Conservation (phyloP, 2,797 vertebrate genomes). For the Taenioides sp. region DNA sequence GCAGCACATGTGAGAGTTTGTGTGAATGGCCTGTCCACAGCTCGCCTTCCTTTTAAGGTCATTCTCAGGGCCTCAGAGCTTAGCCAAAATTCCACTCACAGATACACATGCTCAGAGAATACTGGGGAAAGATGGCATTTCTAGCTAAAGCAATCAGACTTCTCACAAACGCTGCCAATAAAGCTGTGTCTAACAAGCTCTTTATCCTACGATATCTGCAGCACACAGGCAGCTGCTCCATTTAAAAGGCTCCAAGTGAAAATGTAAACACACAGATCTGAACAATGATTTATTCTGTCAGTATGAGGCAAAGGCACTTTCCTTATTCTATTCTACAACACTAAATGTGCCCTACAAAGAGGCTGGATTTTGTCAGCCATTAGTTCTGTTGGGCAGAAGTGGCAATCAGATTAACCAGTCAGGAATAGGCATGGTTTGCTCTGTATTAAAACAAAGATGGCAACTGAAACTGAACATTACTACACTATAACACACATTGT, state of each 20-base stretch:
- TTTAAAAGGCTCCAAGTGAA: constrained; percentile 15
- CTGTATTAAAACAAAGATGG: neutral
- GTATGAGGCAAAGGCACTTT: constrained; percentile 39
- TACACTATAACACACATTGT: neutral
- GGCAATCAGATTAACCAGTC: neutral
- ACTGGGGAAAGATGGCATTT: constrained; percentile 42
- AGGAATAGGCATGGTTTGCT: neutral
- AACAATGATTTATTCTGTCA: constrained; percentile 16
- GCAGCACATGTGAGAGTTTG: neutral
- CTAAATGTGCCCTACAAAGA: neutral
- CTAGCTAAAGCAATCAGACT: constrained; percentile 49
- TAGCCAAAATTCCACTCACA: constrained; percentile 66
- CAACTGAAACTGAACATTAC: no score
- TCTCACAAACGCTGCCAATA: constrained; percentile 42
- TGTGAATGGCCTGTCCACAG: constrained; percentile 35
- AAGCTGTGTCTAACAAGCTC: constrained; percentile 10
- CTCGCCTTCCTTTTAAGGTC: constrained; percentile 78
- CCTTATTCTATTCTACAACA: neutral
- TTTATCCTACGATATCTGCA: neutral
- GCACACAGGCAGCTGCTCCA: constrained; percentile 22
- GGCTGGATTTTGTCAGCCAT: neutral
- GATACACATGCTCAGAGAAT: constrained; percentile 20
- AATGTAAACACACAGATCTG: neutral
- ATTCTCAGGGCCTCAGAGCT: constrained; percentile 56
- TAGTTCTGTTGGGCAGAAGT: neutral